These are phyloP conservation scores for Clunio marinus DNA, from an alignment of 2,888 invertebrate genomes.

Conservation along the genomic window DNA sequence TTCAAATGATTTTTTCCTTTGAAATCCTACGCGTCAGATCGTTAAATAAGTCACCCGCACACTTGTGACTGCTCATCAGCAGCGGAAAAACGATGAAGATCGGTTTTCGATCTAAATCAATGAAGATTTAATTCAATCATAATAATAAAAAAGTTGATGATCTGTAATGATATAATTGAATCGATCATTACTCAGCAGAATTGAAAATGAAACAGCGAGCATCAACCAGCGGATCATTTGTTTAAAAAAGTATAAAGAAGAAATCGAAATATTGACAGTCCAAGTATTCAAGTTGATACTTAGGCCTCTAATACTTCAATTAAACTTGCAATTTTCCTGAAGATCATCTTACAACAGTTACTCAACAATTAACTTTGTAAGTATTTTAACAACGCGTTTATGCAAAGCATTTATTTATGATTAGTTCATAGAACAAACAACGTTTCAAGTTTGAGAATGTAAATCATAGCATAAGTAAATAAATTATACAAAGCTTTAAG, in stretches of 20 bases:
- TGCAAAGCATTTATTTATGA: neutral
- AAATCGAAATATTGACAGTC: too few species aligned
- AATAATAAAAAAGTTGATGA: neutral
- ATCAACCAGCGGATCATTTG: too few species aligned
- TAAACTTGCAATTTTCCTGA: too few species aligned
- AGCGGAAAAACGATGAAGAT: neutral
- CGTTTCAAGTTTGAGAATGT: neutral
- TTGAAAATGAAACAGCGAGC: too few species aligned
- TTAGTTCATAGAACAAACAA: neutral
- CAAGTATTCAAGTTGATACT: too few species aligned
- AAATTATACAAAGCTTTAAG: too few species aligned
- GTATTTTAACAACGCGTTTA: neutral
- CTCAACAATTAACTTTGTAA: neutral
- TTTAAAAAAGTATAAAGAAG: too few species aligned
- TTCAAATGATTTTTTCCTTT: too few species aligned
- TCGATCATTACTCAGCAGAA: neutral
- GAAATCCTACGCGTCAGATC: constrained; percentile 1
- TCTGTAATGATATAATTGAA: neutral
- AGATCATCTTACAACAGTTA: too few species aligned
- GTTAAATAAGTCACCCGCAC: too few species aligned
- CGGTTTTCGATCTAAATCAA: neutral
- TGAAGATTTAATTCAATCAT: neutral
- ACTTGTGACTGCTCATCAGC: too few species aligned
- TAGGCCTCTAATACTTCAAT: too few species aligned
- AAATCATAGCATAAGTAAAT: neutral